These are phyloP conservation scores for Eupithecia subfuscata DNA, from an alignment of 2,888 invertebrate genomes.

Conservation along the genomic window DNA sequence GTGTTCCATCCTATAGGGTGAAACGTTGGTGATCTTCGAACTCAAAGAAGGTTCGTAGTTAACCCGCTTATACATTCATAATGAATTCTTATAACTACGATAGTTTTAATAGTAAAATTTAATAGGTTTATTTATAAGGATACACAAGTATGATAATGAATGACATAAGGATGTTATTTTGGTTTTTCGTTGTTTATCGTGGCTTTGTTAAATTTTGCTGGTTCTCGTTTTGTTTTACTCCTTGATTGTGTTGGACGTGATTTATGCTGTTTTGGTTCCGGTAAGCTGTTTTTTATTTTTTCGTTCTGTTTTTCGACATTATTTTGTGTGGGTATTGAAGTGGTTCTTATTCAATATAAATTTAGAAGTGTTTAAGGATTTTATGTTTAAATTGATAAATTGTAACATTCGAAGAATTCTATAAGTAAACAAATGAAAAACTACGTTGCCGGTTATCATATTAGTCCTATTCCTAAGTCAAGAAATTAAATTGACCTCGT, in stretches of 20 bases:
- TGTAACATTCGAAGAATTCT: no score
- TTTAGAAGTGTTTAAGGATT: background rate
- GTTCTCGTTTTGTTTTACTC: conserved; percentile 52
- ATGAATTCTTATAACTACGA: background rate
- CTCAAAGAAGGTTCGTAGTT: background rate
- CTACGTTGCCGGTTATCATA: no score
- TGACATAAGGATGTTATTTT: conserved; percentile 45
- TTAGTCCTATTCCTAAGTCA: no score
- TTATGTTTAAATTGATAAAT: background rate
- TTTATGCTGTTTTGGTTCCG: conserved; percentile 53
- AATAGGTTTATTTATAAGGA: conserved; percentile 58
- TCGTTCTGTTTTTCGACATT: conserved; percentile 40
- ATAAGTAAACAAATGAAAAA: no score
- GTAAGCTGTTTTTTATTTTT: conserved; percentile 50
- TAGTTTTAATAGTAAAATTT: conserved; percentile 4
- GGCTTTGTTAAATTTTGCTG: conserved; percentile 70
- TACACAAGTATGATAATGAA: conserved; percentile 75
- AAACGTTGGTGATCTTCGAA: background rate
- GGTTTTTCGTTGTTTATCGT: conserved; percentile 46
- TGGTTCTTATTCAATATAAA: conserved; percentile 27
- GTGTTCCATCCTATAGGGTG: background rate
- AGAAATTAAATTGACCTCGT: no score
- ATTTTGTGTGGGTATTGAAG: conserved; percentile 49
- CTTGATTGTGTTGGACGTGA: conserved; percentile 51
- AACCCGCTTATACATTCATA: background rate